A percentile compares a stretch with the other conserved stretches of the same genome.
Conservation (phyloP, 2,113 vertebrate species). For the Trichomycterus rosablanca region DNA sequence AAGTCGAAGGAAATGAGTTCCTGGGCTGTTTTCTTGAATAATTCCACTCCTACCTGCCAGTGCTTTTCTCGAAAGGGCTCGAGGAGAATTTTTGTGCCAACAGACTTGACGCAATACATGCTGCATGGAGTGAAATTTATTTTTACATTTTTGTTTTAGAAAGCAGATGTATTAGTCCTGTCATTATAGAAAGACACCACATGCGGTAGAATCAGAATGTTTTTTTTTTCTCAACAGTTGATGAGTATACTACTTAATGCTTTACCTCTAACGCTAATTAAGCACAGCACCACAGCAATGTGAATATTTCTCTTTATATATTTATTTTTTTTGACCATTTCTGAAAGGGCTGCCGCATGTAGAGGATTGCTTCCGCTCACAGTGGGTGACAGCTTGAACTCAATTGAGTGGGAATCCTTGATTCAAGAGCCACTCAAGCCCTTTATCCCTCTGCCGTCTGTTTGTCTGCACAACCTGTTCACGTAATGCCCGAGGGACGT, state of each 20-base stretch:
- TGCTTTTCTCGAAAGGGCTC: conserved; percentile 9
- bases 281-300: too few species aligned
- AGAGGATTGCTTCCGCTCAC: too few species aligned
- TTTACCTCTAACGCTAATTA: too few species aligned
- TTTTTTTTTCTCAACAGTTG: too few species aligned
- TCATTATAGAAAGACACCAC: neutral
- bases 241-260: too few species aligned
- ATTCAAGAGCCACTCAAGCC: conserved; percentile 7
- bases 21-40: conserved; percentile 39
- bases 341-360: too few species aligned
- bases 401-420: neutral
- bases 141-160: conserved; percentile 3
- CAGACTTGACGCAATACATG: neutral
- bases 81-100: conserved; percentile 4
- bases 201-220: too few species aligned
- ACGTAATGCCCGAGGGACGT: conserved; percentile 7
- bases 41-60: conserved; percentile 12
- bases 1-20: conserved; percentile 51
- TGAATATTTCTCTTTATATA: too few species aligned
- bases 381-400: conserved; percentile 2
- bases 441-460: neutral
- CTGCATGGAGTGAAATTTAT: neutral
- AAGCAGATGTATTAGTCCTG: neutral
- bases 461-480: conserved; percentile 14
- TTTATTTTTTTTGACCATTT: too few species aligned